phyloP scores from a whole-genome alignment of 2,797 vertebrate genomes.

The Hephaestus fuliginosus region DNA sequence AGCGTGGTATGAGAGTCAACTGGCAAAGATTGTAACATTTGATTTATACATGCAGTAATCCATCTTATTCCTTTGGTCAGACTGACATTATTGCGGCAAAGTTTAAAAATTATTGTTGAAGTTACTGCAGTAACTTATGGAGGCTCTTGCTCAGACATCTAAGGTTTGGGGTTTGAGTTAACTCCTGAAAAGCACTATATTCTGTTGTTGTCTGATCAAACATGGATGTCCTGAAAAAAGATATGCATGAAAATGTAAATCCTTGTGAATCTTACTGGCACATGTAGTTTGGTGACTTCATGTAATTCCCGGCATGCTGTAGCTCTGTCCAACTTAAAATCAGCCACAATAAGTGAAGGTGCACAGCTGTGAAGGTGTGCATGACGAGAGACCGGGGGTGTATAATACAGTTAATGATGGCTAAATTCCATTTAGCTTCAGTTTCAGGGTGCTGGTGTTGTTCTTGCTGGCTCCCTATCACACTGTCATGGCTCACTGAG shows the following conservation, averaged over 20 bases:
- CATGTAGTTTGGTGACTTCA: not conserved
- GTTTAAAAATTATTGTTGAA: too few species aligned
- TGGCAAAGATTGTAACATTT: not conserved
- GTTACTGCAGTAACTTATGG: not conserved
- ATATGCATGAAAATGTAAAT: not conserved
- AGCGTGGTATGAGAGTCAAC: not conserved
- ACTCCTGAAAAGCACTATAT: not conserved
- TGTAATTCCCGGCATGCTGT: not conserved
- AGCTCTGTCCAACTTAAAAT: not conserved
- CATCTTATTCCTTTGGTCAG: not conserved
- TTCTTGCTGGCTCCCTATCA: not conserved
- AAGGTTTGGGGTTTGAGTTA: too few species aligned
- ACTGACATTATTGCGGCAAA: not conserved
- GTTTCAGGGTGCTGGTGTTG: not conserved
- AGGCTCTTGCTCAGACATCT: not conserved
- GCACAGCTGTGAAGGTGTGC: not conserved
- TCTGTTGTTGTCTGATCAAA: not conserved
- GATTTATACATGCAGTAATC: not conserved
- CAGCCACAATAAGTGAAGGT: not conserved
- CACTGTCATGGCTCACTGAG: not conserved
- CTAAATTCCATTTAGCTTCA: not conserved
- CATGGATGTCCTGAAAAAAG: not conserved
- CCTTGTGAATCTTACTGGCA: not conserved
- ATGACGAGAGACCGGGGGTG: too few species aligned
- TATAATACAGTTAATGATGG: not conserved